Percentiles rank a stretch among this genome's conserved stretches.
Conservation (phyloP, 2,888 invertebrate species). For the Ametastegia equiseti region DNA sequence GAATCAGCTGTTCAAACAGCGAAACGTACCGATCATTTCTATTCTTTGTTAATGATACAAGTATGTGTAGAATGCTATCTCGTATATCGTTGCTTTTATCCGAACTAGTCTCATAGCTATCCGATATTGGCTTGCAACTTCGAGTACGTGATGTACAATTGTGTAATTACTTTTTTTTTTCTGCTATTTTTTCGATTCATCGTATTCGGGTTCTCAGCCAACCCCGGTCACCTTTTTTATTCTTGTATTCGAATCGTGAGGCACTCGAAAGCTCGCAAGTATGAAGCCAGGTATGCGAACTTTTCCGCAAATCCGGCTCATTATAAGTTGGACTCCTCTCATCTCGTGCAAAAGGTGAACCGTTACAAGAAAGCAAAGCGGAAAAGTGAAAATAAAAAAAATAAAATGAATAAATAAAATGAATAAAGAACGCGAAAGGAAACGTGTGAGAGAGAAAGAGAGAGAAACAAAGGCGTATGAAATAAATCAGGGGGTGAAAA, state of each 20-base stretch:
- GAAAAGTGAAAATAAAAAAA: background rate
- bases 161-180: background rate
- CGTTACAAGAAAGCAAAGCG: background rate
- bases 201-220: background rate
- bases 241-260: background rate
- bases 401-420: background rate
- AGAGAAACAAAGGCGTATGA: background rate
- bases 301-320: background rate
- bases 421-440: too few species aligned
- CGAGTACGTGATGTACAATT: too few species aligned
- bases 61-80: too few species aligned
- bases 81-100: too few species aligned
- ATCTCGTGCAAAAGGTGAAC: background rate
- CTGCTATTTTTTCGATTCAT: background rate
- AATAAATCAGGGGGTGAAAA: slow-evolving; percentile 13
- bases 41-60: background rate
- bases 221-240: background rate
- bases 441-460: background rate
- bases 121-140: too few species aligned
- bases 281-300: background rate
- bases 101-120: too few species aligned
- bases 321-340: background rate
- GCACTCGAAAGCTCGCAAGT: background rate
- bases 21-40: too few species aligned
- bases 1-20: slow-evolving; percentile 34